Conservation (phyloP, 2,113 vertebrate genomes). For the Calonectris borealis region DNA sequence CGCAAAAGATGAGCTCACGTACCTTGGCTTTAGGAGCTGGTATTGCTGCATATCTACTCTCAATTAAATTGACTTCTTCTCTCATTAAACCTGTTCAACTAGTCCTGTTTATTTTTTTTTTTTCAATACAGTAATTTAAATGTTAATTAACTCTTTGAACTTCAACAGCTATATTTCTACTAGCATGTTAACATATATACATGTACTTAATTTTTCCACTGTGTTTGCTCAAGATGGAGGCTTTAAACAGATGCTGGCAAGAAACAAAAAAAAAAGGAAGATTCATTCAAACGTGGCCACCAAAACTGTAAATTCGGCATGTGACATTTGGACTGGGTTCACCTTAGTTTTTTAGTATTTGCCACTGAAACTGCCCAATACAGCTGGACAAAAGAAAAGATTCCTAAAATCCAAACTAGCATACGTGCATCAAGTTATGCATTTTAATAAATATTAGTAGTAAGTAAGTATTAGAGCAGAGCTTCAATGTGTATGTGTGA, state of each 20-base stretch:
- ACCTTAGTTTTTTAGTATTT: neutral
- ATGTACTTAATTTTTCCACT: neutral
- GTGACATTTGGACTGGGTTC: neutral
- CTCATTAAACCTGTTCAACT: slow-evolving; percentile 27
- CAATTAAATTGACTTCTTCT: neutral
- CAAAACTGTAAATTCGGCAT: neutral
- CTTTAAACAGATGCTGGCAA: neutral
- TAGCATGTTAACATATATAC: neutral
- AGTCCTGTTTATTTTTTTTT: neutral
- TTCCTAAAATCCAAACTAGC: neutral
- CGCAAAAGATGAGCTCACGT: neutral
- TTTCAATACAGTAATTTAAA: neutral
- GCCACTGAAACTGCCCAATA: neutral
- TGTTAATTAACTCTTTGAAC: slow-evolving; percentile 17
- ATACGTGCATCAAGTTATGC: neutral
- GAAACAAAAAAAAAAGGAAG: neutral
- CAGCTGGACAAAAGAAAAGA: neutral
- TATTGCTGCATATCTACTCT: neutral
- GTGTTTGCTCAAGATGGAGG: neutral
- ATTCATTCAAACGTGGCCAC: neutral
- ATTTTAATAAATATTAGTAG: neutral
- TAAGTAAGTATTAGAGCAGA: neutral
- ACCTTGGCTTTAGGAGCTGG: neutral
- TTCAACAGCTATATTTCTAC: neutral
- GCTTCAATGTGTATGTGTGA: neutral